phyloP scores from a whole-genome alignment of 2,888 invertebrate genomes.

The Cylloceria caligata region DNA sequence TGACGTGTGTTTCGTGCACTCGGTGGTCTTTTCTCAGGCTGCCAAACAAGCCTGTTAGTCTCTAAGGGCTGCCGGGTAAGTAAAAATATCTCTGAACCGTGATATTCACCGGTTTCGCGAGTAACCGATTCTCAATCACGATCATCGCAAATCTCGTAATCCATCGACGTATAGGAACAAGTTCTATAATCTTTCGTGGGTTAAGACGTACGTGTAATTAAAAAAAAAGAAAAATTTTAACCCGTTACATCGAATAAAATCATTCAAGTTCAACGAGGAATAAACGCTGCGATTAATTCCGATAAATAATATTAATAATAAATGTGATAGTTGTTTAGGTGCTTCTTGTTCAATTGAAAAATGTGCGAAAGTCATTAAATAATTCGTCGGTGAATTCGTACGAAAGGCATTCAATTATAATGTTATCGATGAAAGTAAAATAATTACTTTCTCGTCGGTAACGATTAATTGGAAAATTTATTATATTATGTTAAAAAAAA shows the following conservation, averaged over 20 bases:
- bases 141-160: not conserved
- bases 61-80: slow-evolving; percentile 9
- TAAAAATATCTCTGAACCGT: not conserved
- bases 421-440: not conserved
- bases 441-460: not conserved
- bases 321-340: not conserved
- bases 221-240: not conserved
- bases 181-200: not conserved
- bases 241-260: not conserved
- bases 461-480: too few species aligned
- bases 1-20: slow-evolving; percentile 38
- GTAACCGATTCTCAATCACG: not conserved
- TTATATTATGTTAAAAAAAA: too few species aligned
- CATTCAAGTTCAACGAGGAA: not conserved
- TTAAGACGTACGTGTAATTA: not conserved
- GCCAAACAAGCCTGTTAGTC: slow-evolving; percentile 49
- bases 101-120: not conserved
- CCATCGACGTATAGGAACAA: not conserved
- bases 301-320: not conserved
- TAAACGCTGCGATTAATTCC: not conserved
- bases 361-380: not conserved
- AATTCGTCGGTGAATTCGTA: too few species aligned
- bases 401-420: not conserved
- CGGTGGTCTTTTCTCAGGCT: slow-evolving; percentile 47
- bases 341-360: not conserved